These are phyloP conservation scores for Orchestes rusci DNA, from an alignment of 2,888 invertebrate species.

Conservation along the genomic window DNA sequence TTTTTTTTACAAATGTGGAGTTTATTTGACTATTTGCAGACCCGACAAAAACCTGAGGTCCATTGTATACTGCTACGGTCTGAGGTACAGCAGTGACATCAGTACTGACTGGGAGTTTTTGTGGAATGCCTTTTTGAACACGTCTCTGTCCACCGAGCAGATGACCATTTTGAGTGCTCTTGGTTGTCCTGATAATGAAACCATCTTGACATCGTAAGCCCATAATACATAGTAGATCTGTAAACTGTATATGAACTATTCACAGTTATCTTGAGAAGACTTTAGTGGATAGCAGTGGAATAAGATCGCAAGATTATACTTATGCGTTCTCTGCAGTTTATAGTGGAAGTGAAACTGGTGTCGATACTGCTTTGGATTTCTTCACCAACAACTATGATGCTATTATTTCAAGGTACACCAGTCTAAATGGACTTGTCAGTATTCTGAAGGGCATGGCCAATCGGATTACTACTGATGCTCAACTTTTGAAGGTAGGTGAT, in stretches of 20 bases:
- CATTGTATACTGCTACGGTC: slow-evolving; percentile 68
- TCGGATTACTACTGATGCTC: slow-evolving; percentile 32
- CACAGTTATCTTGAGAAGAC: slow-evolving; percentile 28
- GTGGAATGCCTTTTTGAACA: slow-evolving; percentile 49
- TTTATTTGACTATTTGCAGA: slow-evolving; percentile 33
- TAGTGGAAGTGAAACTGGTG: slow-evolving; percentile 45
- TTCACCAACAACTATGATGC: slow-evolving; percentile 40
- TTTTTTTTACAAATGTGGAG: not conserved
- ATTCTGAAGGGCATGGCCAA: slow-evolving; percentile 33
- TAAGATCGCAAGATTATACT: slow-evolving; percentile 46
- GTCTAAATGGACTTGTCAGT: slow-evolving; percentile 44
- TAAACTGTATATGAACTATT: not conserved
- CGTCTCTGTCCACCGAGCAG: slow-evolving; percentile 62
- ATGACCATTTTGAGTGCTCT: slow-evolving; percentile 57
- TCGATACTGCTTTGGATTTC: slow-evolving; percentile 48
- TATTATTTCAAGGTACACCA: slow-evolving; percentile 22
- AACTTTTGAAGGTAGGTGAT: slow-evolving; percentile 32
- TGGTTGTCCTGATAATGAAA: slow-evolving; percentile 56
- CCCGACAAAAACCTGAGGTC: slow-evolving; percentile 59
- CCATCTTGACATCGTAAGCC: slow-evolving; percentile 44
- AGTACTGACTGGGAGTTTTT: slow-evolving; percentile 56
- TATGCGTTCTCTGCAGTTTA: slow-evolving; percentile 25
- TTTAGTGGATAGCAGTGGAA: slow-evolving; percentile 33
- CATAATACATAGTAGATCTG: not conserved
- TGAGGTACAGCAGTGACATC: slow-evolving; percentile 51